A percentile compares a stretch with the other conserved stretches of the same genome.
These are phyloP conservation scores for Scelioninae gen. 1 DNA, from an alignment of 2,888 invertebrate genomes.

Conservation along the genomic window DNA sequence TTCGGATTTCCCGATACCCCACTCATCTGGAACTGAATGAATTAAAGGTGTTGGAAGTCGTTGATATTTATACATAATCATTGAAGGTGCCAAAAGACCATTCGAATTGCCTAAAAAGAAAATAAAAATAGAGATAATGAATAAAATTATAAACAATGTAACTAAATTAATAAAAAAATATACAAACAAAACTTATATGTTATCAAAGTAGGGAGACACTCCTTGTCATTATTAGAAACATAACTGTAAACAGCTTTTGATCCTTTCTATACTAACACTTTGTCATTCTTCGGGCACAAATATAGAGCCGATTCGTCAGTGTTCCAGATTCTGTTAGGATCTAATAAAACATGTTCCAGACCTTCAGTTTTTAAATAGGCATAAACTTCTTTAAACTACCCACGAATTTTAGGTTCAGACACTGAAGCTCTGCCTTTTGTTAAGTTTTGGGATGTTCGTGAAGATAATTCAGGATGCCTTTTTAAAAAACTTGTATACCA, in stretches of 20 bases:
- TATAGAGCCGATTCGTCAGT: slow-evolving; percentile 76
- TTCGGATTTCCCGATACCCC: slow-evolving; percentile 82
- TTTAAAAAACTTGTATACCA: slow-evolving; percentile 18
- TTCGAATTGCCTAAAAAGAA: too few relatives aligned
- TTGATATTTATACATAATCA: slow-evolving; percentile 77
- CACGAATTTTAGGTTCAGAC: slow-evolving; percentile 62
- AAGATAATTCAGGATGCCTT: slow-evolving; percentile 23
- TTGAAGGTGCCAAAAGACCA: too few relatives aligned
- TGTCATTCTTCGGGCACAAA: slow-evolving; percentile 71
- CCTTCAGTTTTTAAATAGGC: slow-evolving; percentile 65
- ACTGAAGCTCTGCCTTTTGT: slow-evolving; percentile 69
- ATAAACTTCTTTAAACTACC: slow-evolving; percentile 71
- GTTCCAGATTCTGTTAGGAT: slow-evolving; percentile 74
- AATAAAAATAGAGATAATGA: too few relatives aligned
- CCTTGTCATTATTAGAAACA: slow-evolving; percentile 30
- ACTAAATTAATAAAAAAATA: too few relatives aligned
- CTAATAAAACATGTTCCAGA: slow-evolving; percentile 39
- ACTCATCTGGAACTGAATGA: slow-evolving; percentile 76
- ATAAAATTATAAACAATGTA: too few relatives aligned
- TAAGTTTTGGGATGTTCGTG: slow-evolving; percentile 72
- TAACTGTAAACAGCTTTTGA: slow-evolving; percentile 3
- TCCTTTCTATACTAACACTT: slow-evolving; percentile 40
- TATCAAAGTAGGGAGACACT: slow-evolving; percentile 18
- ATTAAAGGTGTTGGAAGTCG: slow-evolving; percentile 75
- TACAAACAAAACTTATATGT: neutral